Evolutionary conservation across 2,797 vertebrate genomes (phyloP), one percentile per base, ranked within the genome.

Genomic region (Gymnopithys bicolor): DNA sequence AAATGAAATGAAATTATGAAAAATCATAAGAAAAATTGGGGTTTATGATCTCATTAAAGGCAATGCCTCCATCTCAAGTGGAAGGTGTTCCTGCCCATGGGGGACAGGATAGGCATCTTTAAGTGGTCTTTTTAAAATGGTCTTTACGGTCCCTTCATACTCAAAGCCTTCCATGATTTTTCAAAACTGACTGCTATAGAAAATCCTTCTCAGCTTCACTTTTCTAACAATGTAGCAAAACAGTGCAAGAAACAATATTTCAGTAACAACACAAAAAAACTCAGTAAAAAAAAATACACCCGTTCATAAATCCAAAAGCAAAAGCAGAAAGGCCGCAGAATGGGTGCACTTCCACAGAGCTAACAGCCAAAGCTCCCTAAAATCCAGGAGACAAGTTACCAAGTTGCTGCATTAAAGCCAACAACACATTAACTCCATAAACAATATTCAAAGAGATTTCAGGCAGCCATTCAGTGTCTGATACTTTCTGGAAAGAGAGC

Each of bases 211-310:
- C 46, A 62, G 14, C 15, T 69, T 71, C 41, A 33, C 8, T 48
- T 53, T 45, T 25, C 1, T 22, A 52, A 24, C 13, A 76, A n/a
- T 18, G 14, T 7, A 75, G 35, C 18, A 35, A 58, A 49, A 33
- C 3, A 41, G 7, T 7, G 5, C 41, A 66, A 89, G 43, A 43
- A 90, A 32, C 17, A 64, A 9, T 27, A 4, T 3, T 67, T 28
- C 28, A 64, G 58, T n/a, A 23, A 25, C 25, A 70, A 17, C 28
- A 48, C 5, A 4, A 84, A 23, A 71, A 71, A 66, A 13, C 4
- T 43, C 14, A n/a, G 28, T 24, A 3, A 52, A 83, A 43, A 49
- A 23, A 19, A 24, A 15, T 0, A 28, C 1, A 45, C 3, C 2
- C 0, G 37, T 63, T 9, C 12, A 11, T 19, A 70, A 43, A 39